These are phyloP conservation scores for Cephalopterus ornatus DNA, from an alignment of 2,113 vertebrate species.

Conservation along the genomic window DNA sequence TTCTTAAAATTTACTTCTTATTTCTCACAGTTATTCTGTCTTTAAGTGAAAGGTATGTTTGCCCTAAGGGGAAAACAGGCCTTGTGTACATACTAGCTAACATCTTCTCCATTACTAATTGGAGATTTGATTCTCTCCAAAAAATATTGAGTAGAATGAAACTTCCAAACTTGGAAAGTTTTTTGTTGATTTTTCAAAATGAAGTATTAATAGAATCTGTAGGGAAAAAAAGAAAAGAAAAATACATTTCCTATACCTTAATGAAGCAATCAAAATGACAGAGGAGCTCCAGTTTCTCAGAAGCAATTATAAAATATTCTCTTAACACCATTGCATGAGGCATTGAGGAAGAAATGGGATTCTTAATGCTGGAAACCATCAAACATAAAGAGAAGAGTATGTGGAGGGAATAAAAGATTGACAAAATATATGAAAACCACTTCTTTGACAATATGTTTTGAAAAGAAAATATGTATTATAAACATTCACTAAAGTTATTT, in stretches of 20 bases:
- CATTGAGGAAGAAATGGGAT: background rate
- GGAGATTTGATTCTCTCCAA: background rate
- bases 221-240: background rate
- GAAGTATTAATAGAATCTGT: background rate
- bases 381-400: background rate
- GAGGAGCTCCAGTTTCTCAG: background rate
- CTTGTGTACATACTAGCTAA: background rate
- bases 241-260: background rate
- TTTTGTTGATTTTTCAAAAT: background rate
- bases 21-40: background rate
- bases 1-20: background rate
- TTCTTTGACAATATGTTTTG: background rate
- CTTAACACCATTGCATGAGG: background rate
- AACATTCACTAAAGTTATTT: background rate
- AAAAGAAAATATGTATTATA: background rate
- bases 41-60: conserved; percentile 17
- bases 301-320: background rate
- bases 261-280: background rate
- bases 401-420: background rate
- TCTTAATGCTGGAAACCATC: background rate
- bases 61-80: background rate
- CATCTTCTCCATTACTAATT: background rate
- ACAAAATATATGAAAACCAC: background rate
- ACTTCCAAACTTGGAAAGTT: background rate
- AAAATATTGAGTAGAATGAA: background rate